These are phyloP conservation scores for Peromyscus polionotus DNA, from an alignment of 2,113 vertebrate genomes.

Conservation along the genomic window DNA sequence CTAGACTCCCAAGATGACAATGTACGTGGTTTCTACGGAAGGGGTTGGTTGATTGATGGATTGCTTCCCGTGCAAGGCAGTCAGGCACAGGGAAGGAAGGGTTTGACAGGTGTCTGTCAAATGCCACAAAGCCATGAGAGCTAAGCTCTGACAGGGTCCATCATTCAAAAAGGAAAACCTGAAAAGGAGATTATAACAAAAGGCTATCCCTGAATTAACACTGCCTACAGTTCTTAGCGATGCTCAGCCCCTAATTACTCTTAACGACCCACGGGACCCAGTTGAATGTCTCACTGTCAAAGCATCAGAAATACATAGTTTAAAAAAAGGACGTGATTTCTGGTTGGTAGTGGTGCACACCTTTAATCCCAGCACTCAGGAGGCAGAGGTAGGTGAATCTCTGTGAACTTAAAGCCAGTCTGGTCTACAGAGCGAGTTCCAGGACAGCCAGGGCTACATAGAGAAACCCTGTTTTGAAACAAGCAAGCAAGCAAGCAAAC, in stretches of 20 bases:
- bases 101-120: neutral
- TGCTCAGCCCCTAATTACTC: neutral
- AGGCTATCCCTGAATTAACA: neutral
- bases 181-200: neutral
- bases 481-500: neutral
- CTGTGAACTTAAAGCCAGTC: neutral
- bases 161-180: neutral
- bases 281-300: neutral
- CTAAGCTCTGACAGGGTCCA: neutral
- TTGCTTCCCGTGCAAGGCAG: neutral
- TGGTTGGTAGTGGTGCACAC: neutral
- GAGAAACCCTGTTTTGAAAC: neutral
- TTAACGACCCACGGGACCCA: neutral
- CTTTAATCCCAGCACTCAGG: neutral
- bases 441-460: neutral
- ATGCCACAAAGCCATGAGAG: neutral
- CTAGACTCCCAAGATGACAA: no score
- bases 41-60: neutral
- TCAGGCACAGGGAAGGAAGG: neutral
- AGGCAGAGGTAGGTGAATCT: neutral
- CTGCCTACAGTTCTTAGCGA: neutral
- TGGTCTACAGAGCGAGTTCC: neutral
- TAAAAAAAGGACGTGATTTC: neutral
- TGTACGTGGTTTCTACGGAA: neutral
- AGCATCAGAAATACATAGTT: neutral